Conservation (phyloP, 2,888 invertebrate species). For the Cephus nigrinus region DNA sequence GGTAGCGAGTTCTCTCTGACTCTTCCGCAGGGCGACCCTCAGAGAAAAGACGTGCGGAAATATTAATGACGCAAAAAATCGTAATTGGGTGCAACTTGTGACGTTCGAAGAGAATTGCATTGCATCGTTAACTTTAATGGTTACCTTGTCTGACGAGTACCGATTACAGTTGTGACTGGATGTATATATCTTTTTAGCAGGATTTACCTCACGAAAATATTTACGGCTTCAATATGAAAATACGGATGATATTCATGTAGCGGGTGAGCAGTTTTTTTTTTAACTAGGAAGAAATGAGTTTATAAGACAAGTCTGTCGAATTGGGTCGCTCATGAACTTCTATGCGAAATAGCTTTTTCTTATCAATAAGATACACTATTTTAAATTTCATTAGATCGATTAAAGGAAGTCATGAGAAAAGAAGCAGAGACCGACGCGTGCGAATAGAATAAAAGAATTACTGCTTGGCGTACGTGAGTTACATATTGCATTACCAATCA, state of each 20-base stretch:
- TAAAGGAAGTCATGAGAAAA: constrained; percentile 23
- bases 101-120: neutral
- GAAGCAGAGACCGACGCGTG: constrained; percentile 15
- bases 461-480: constrained; percentile 37
- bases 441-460: constrained; percentile 25
- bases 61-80: neutral
- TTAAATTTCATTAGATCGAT: constrained; percentile 25
- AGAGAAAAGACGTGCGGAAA: neutral
- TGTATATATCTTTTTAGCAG: neutral
- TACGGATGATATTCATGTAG: neutral
- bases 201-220: neutral
- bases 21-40: neutral
- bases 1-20: neutral
- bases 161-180: neutral
- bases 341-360: neutral
- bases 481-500: constrained; percentile 44
- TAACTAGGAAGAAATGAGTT: neutral
- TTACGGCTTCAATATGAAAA: neutral
- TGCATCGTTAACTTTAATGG: neutral
- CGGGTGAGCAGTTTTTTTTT: neutral
- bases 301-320: neutral
- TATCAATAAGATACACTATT: neutral
- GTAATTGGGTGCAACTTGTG: neutral
- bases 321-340: neutral
- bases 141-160: neutral